Evolutionary conservation across 2,888 invertebrate species (phyloP), one percentile per base, ranked within the genome.

Genomic region (Orthosia gothica): DNA sequence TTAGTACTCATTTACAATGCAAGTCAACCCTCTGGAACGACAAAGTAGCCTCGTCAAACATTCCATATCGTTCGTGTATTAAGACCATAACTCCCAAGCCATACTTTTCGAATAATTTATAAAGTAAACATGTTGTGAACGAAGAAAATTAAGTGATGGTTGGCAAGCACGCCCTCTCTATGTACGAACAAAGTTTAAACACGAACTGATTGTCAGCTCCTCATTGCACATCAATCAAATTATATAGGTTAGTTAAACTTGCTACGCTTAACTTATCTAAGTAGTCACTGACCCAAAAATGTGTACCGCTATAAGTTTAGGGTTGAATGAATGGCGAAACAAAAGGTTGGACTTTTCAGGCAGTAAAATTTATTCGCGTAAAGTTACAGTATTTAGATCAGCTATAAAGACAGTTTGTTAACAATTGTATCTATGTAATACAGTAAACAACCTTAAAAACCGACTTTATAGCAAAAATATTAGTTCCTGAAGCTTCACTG

Each of bases 241-340:
- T 66, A 69, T 68, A 68, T 73, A 63, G 78, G 70, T 74, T 77
- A 69, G 72, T 79, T 75, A 83, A 79, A 79, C 59, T 84, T 80
- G 68, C 49, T 62, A 69, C 62, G 64, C 57, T n/a, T 54, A 73
- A 81, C 64, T 82, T 76, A 74, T 70, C 69, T 66, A 67, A 81
- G 74, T 76, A 85, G 79, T 74, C 84, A 76, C 50, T 89, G 87
- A 88, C 84, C 87, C 77, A 87, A 78, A 88, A 74, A 78, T 80
- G 76, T 79, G 80, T 85, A 71, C 15, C 15, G 12, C 18, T 18
- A n/a, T 20, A 67, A 18, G 58, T 74, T 81, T 70, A 26, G 62
- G 58, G 66, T 73, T 74, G 52, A 70, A 59, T 88, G 88, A 54
- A 32, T 63, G 1, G 85, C 80, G 78, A 84, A 82, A 82, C 83